Evolutionary conservation across 2,113 vertebrate genomes (phyloP).

Genomic region (Epinephelus cyanopodus): DNA sequence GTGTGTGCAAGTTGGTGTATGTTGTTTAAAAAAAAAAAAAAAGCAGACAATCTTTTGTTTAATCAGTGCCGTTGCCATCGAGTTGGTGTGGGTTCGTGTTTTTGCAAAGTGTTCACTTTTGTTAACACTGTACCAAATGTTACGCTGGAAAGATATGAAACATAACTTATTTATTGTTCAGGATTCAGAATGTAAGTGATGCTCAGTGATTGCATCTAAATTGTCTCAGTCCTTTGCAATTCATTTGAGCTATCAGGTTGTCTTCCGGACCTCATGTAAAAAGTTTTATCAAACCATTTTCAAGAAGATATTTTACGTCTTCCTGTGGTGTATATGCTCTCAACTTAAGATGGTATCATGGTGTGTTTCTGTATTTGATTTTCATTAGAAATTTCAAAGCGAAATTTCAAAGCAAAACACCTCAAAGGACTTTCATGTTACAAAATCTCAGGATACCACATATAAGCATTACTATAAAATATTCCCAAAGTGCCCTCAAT

Average conservation of each 20-base stretch:
- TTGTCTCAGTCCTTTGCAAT: neutral
- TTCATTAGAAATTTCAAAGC: no score
- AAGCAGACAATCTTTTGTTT: neutral
- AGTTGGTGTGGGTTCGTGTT: neutral
- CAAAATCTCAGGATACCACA: no score
- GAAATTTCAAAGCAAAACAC: no score
- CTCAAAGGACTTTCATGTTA: no score
- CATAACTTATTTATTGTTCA: neutral
- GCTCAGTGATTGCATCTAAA: neutral
- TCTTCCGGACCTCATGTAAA: neutral
- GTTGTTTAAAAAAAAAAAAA: neutral
- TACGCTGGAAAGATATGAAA: neutral
- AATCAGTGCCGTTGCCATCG: constrained; percentile 6
- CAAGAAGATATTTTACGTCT: neutral
- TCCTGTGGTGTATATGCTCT: neutral
- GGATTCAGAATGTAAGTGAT: neutral
- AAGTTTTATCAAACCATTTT: neutral
- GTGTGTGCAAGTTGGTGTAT: constrained; percentile 19
- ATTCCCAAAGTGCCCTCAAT: no score
- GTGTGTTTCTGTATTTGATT: neutral
- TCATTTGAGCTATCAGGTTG: neutral
- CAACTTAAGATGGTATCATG: neutral
- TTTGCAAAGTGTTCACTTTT: neutral
- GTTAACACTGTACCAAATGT: neutral
- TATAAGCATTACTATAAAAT: no score